Evolutionary conservation across 2,888 invertebrate species (phyloP).

Genomic region (Patella pellucida): DNA sequence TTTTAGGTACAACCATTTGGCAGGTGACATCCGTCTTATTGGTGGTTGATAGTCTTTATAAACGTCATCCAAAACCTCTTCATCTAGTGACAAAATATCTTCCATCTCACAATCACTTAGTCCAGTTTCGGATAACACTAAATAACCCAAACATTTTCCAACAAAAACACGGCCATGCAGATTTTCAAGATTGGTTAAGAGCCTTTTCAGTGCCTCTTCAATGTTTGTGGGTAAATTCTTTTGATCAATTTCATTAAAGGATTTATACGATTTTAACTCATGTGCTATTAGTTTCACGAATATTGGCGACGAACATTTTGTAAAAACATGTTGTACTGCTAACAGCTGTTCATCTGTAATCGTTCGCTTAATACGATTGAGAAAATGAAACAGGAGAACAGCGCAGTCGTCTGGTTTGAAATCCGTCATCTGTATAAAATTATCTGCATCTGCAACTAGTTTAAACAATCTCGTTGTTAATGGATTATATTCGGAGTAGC

Average conservation of each 20-base stretch:
- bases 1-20: conserved; percentile 63
- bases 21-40: conserved; percentile 54
- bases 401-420: conserved; percentile 39
- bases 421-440: conserved; percentile 27
- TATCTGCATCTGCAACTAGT: background rate
- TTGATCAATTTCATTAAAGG: conserved; percentile 34
- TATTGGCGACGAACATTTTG: conserved; percentile 55
- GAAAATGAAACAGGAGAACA: conserved; percentile 39
- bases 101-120: conserved; percentile 70
- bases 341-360: conserved; percentile 52
- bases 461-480: conserved; percentile 46
- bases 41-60: conserved; percentile 45
- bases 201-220: conserved; percentile 45
- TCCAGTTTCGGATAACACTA: conserved; percentile 65
- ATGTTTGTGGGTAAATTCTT: conserved; percentile 43
- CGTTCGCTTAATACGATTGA: conserved; percentile 41
- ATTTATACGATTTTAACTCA: conserved; percentile 48
- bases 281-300: conserved; percentile 54
- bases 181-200: conserved; percentile 54
- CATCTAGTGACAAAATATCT: conserved; percentile 68
- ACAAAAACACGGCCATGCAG: conserved; percentile 58
- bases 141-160: conserved; percentile 54
- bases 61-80: conserved; percentile 59
- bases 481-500: conserved; percentile 44
- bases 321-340: conserved; percentile 46